Evolutionary conservation across 2,888 invertebrate genomes (phyloP), one percentile per base, ranked within the genome.

Genomic region (Caenorhabditis virilis): DNA sequence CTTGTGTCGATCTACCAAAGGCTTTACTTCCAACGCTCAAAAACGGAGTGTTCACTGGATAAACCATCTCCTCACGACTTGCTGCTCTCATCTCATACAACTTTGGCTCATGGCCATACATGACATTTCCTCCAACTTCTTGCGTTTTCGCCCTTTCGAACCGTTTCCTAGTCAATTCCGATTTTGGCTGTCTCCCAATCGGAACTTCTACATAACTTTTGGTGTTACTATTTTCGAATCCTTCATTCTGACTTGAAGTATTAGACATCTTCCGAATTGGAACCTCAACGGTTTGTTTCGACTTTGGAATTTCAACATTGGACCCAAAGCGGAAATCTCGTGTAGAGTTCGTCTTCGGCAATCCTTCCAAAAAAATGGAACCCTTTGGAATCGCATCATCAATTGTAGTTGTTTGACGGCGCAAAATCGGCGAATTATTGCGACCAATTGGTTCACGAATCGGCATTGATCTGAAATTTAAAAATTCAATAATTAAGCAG

Each of bases 81-180:
- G 30, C 45, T 1, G 61, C 61, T 13, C 55, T 22, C 2, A 41
- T 42, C 9, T 55, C 61, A 41, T 61, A 61, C 26, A 42, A n/a
- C 1, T 3, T 5, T 51, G 15, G 54, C 26, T 16, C 25, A n/a
- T n/a, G n/a, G 27, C 27, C 20, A 9, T 45, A 16, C 7, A 15
- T 13, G 5, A 9, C 16, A 45, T 22, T 26, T 9, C 6, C 27
- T 9, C 6, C 27, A 0, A 61, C 55, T 36, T 61, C 61, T 26
- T 61, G 61, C 3, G 61, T 61, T 41, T 61, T 61, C 22, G 61
- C 54, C 9, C 61, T 30, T 47, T 47, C 47, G 18, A 33, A 3
- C 3, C 47, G 45, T n/a, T 30, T 36, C n/a, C n/a, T 36, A 13
- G 5, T 7, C 36, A 36, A 15, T 5, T n/a, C 36, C 7, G 5